These are phyloP conservation scores for Dermolepida albohirtum DNA, from an alignment of 2,888 invertebrate species.

Conservation along the genomic window DNA sequence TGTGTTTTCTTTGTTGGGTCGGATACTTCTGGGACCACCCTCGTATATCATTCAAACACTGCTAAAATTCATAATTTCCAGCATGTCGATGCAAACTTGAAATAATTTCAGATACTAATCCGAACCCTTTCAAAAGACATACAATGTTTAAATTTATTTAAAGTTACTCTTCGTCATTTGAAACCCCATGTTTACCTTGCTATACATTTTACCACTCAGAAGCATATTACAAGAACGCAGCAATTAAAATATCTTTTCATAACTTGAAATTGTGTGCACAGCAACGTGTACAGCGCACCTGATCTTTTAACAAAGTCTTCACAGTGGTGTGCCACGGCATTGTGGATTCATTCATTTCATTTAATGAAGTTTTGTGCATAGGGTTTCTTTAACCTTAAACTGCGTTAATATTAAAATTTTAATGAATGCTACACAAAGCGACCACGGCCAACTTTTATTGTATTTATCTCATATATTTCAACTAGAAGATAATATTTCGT, in stretches of 20 bases:
- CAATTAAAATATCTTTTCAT: conserved; percentile 21
- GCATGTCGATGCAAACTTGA: too few species aligned
- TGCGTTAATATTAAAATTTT: conserved; percentile 30
- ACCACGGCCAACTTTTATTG: conserved; percentile 4
- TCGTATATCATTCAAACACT: too few species aligned
- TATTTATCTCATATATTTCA: conserved; percentile 3
- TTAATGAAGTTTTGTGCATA: conserved; percentile 32
- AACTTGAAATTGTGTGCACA: conserved; percentile 16
- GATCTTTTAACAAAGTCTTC: conserved; percentile 6
- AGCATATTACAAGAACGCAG: conserved; percentile 2
- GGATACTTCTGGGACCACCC: too few species aligned
- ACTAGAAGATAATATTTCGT: background rate
- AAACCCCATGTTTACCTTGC: conserved; percentile 7
- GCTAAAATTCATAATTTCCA: too few species aligned
- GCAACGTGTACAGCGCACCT: background rate
- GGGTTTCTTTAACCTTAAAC: conserved; percentile 20
- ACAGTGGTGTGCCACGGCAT: background rate
- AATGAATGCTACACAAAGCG: conserved; percentile 21
- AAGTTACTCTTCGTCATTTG: background rate
- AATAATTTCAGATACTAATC: too few species aligned
- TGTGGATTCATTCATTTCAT: conserved; percentile 30
- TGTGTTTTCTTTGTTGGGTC: too few species aligned
- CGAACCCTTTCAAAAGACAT: background rate
- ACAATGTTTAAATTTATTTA: background rate
- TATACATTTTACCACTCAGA: background rate